Evolutionary conservation across 2,113 vertebrate genomes (phyloP), one percentile per base, ranked within the genome.

Genomic region (Aegotheles bennettii): DNA sequence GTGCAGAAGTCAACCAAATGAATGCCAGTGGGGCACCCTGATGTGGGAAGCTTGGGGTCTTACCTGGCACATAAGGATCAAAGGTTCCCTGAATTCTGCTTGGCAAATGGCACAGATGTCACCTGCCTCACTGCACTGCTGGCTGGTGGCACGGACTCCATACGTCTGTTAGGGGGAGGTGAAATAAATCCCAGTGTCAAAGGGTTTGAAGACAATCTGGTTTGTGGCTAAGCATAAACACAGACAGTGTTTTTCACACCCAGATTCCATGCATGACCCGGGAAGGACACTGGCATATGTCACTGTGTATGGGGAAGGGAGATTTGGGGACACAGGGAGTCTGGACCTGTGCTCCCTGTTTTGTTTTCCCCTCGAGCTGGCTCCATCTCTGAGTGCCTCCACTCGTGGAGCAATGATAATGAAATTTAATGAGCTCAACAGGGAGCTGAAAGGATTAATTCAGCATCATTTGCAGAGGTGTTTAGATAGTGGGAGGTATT

Each of bases 41-140:
- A 31, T 0, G 3, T 38, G 75, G 35, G 2, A 65, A 15, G 17
- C 8, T 5, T 4, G 38, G 48, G 43, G 7, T 14, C 97, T 98
- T 97, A 99, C 99, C 99, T 99, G 99, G 96, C 99, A 99, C 88
- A 99, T 96, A 4, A 99, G 98, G 84, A 99, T 98, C 33, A 99
- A 69, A 26, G 99, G 99, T 8, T 99, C 99, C 96, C 98, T 98
- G 98, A 99, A 99, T 86, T 99, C 99, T 1, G 98, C 98, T 96
- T 99, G 99, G 98, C 99, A 99, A 92, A 99, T 99, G 78, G 99
- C 99, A 81, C 99, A 99, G 97, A 99, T 98, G 25, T 99, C 99
- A 0, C 99, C 99, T 0, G 99, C 99, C 96, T 99, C 99, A 5
- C 96, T 99, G 98, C 99, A 99, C 97, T 99, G 99, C 96, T 99